These are phyloP conservation scores for Papilio protenor DNA, from an alignment of 2,888 invertebrate species.

Conservation along the genomic window DNA sequence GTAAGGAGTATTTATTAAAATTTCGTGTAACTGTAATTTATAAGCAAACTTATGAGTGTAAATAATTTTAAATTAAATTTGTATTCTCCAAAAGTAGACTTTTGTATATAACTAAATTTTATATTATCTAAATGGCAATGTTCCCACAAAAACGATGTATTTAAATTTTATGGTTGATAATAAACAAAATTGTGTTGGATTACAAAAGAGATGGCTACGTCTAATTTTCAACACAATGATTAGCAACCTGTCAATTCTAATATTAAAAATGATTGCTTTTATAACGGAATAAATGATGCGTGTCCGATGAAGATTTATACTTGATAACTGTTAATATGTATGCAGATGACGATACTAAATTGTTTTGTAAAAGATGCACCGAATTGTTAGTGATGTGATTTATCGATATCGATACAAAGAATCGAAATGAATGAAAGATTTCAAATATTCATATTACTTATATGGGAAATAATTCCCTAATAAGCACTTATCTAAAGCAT, in stretches of 20 bases:
- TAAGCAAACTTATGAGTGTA: not conserved
- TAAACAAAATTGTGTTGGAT: not conserved
- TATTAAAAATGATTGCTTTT: not conserved
- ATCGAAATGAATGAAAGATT: too few species aligned
- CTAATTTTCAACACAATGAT: not conserved
- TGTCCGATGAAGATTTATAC: not conserved
- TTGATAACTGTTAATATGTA: constrained; percentile 1
- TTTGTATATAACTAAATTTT: too few species aligned
- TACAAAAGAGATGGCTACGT: not conserved
- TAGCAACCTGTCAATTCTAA: not conserved
- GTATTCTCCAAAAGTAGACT: not conserved
- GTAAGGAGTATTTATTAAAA: not conserved
- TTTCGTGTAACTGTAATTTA: not conserved
- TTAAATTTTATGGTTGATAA: not conserved
- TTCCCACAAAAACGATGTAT: not conserved
- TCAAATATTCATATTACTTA: too few species aligned
- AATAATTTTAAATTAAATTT: not conserved
- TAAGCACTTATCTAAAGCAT: not conserved
- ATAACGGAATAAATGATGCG: not conserved
- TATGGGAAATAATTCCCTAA: not conserved
- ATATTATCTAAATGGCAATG: not conserved
- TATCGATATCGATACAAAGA: not conserved
- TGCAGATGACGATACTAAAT: constrained; percentile 3
- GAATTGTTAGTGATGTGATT: not conserved
- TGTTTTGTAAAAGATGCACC: not conserved